A percentile compares a stretch with the other conserved stretches of the same genome.
These are phyloP conservation scores for Pygoscelis adeliae DNA, from an alignment of 2,113 vertebrate species.

Conservation along the genomic window DNA sequence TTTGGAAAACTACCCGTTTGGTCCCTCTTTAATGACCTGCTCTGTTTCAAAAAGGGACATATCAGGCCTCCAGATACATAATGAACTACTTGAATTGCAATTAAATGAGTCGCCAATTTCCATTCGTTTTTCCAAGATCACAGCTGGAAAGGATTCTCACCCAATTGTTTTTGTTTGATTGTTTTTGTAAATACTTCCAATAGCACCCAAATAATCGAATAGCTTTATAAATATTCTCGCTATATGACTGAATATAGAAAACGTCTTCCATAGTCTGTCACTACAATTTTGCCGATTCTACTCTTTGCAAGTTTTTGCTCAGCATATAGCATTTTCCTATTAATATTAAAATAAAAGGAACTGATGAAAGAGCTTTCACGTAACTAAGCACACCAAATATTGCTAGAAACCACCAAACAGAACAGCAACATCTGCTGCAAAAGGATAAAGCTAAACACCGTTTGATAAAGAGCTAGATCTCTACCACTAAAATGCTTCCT, in stretches of 20 bases:
- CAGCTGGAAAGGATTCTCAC: not conserved
- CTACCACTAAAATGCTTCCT: not conserved
- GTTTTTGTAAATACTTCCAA: not conserved
- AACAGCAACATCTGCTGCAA: not conserved
- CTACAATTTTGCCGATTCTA: not conserved
- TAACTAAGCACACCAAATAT: not conserved
- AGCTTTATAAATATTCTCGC: not conserved
- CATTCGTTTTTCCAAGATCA: not conserved
- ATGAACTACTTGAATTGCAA: not conserved
- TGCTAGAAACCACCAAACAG: not conserved
- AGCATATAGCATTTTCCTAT: not conserved
- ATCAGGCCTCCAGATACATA: not conserved
- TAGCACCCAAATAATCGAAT: not conserved
- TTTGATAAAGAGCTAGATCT: not conserved
- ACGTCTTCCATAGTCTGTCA: not conserved
- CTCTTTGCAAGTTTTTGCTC: not conserved
- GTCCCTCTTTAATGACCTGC: not conserved
- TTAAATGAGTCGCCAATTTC: not conserved
- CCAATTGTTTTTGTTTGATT: not conserved
- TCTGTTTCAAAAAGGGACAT: not conserved
- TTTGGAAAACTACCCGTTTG: not conserved
- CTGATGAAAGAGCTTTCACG: not conserved
- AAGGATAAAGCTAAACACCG: not conserved
- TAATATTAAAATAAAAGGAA: not conserved
- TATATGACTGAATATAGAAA: not conserved